Percentiles rank a stretch among this genome's conserved stretches.
These are phyloP conservation scores for Acanthococcus lagerstroemiae DNA, from an alignment of 2,888 invertebrate species.

Conservation along the genomic window DNA sequence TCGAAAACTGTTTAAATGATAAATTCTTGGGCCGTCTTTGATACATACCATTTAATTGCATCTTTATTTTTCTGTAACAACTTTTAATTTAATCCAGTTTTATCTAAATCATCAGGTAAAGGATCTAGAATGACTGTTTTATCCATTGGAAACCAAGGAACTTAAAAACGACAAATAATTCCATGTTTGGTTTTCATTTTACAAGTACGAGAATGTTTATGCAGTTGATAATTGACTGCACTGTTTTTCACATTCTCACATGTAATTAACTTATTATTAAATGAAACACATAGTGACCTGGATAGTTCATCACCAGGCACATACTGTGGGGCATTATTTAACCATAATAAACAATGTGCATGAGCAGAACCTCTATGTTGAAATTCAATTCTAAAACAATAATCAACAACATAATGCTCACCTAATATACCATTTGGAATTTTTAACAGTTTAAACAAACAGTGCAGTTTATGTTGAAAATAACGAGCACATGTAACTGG, in stretches of 20 bases:
- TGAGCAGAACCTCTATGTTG: conserved; percentile 33
- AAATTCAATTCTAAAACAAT: no score
- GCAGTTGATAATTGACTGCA: background rate
- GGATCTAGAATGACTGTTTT: background rate
- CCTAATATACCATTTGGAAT: conserved; percentile 24
- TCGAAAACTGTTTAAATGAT: background rate
- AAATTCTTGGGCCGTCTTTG: background rate
- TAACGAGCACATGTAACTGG: conserved; percentile 35
- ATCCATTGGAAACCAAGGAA: background rate
- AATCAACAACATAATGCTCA: conserved; percentile 22
- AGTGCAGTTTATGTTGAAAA: conserved; percentile 32
- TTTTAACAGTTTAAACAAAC: conserved; percentile 25
- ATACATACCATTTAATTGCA: background rate
- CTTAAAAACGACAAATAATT: background rate
- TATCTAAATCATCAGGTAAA: background rate
- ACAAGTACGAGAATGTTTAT: background rate
- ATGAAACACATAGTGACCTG: background rate
- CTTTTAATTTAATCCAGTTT: background rate
- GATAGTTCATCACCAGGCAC: conserved; percentile 17
- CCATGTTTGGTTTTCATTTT: background rate
- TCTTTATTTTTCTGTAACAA: background rate
- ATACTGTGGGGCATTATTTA: conserved; percentile 32
- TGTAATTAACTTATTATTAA: conserved; percentile 15
- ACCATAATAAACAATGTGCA: conserved; percentile 32
- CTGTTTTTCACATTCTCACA: no score